A percentile compares a stretch with the other conserved stretches of the same genome.
Evolutionary conservation across 2,797 vertebrate species (phyloP).

Genomic region (Galago senegalensis): DNA sequence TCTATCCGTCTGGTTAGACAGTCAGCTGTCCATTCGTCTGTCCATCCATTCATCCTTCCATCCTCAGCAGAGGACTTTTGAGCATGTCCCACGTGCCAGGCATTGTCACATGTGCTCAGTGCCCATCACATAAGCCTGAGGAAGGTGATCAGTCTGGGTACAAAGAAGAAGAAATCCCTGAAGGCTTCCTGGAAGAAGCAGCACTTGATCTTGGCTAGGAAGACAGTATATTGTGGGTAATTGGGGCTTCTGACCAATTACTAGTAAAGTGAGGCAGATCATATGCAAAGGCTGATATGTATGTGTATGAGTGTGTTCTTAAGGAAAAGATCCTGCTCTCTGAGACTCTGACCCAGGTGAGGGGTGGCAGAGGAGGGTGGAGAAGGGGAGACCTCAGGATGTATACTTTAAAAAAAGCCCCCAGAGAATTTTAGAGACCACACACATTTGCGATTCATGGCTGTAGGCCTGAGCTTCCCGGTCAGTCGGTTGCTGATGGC

Average conservation of each 20-base stretch:
- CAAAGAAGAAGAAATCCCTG: not conserved
- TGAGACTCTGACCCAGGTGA: not conserved
- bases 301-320: not conserved
- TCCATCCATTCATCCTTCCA: not conserved
- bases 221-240: not conserved
- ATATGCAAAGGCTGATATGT: not conserved
- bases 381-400: not conserved
- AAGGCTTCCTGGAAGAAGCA: not conserved
- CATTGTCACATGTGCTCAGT: not conserved
- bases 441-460: not conserved
- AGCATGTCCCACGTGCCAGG: not conserved
- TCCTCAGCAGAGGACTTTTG: not conserved
- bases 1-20: not conserved
- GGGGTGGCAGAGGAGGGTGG: not conserved
- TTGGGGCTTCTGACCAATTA: not conserved
- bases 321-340: not conserved
- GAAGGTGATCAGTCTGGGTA: not conserved
- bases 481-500: not conserved
- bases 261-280: not conserved
- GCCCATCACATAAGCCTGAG: not conserved
- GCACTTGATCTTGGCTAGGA: not conserved
- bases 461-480: not conserved
- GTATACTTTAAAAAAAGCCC: not conserved
- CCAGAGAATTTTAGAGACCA: not conserved
- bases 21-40: not conserved